Evolutionary conservation across 2,113 vertebrate species (phyloP).

Genomic region (Chelonoidis abingdonii): DNA sequence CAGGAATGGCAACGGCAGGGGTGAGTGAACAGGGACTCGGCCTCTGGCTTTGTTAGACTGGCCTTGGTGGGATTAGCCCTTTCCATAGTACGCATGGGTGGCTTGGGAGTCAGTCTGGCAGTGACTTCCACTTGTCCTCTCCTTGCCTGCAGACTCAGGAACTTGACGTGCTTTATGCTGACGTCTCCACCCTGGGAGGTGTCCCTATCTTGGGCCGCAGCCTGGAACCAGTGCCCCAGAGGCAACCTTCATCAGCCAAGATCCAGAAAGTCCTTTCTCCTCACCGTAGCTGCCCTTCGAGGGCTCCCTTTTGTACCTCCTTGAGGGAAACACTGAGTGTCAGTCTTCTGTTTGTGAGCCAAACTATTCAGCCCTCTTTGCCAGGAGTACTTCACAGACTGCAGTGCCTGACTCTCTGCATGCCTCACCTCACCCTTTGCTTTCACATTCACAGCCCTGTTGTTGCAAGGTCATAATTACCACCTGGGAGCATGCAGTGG

Average conservation of each 20-base stretch:
- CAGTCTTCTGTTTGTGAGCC: not conserved
- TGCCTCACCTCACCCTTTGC: not conserved
- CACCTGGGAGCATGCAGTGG: not conserved
- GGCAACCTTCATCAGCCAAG: not conserved
- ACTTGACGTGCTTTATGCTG: not conserved
- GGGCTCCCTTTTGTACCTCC: not conserved
- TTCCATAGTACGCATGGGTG: not conserved
- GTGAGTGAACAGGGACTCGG: not conserved
- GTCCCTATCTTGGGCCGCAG: not conserved
- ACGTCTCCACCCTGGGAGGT: not conserved
- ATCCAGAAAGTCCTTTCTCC: not conserved
- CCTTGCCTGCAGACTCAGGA: not conserved
- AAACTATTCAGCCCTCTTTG: not conserved
- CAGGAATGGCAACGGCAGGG: not conserved
- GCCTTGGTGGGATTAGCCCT: too few relatives aligned
- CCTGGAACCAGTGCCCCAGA: not conserved
- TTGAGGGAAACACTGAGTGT: not conserved
- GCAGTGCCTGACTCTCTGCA: not conserved
- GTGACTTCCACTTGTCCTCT: not conserved
- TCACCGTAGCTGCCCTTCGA: accelerated
- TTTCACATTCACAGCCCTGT: not conserved
- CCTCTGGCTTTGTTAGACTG: not conserved
- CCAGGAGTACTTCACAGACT: not conserved
- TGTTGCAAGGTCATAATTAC: not conserved
- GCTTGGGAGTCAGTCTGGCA: not conserved